These are phyloP conservation scores for Pantherophis vulpinus DNA, from an alignment of 2,797 vertebrate genomes.

Conservation along the genomic window DNA sequence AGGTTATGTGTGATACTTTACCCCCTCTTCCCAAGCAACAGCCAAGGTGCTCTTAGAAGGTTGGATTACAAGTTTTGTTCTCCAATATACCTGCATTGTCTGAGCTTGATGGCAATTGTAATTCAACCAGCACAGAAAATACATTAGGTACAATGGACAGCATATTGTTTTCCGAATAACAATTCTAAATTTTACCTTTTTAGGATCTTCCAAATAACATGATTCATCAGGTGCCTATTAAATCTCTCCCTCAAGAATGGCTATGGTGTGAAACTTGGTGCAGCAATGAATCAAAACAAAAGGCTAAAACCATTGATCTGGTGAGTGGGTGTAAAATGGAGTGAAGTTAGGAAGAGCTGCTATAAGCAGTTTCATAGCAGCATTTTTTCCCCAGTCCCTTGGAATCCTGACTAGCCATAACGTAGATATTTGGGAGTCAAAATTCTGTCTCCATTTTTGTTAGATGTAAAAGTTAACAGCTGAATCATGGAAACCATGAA, in stretches of 20 bases:
- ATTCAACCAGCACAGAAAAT: not conserved
- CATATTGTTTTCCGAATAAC: not conserved
- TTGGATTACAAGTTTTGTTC: not conserved
- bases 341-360: not conserved
- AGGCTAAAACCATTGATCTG: conserved; percentile 95
- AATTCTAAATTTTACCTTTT: conserved; percentile 5
- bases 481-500: not conserved
- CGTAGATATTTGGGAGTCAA: not conserved
- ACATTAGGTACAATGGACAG: not conserved
- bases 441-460: rapidly evolving
- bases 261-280: conserved; percentile 99
- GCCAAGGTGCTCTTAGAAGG: not conserved
- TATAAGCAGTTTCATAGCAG: not conserved
- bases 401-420: not conserved
- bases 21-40: not conserved
- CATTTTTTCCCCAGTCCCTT: not conserved
- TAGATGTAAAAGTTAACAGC: not conserved
- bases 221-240: conserved; percentile 97
- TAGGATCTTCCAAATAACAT: conserved; percentile 98
- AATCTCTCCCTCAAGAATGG: conserved; percentile 97
- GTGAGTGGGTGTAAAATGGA: conserved; percentile 66
- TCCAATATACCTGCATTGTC: not conserved
- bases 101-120: not conserved
- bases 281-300: conserved; percentile 85
- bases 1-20: not conserved